Base-by-base conservation (phyloP, 2,113 vertebrate genomes). In the Hypanus sabinus region DNA sequence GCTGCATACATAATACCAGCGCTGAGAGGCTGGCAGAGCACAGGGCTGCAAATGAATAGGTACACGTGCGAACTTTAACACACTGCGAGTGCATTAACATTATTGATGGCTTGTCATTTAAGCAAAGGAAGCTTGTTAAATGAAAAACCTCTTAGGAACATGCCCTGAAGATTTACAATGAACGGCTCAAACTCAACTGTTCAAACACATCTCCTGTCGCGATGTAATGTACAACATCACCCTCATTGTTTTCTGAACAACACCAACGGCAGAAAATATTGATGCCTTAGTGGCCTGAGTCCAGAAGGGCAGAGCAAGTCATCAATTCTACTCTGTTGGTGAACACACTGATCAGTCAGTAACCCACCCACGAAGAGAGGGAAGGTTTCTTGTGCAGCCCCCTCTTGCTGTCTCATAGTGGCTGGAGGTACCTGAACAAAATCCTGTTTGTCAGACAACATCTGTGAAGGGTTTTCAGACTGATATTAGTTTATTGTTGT, bases 111-210 rank as follows among this genome's bases (percentile, higher is more conserved):
- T 65, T 90, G 85, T 90, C 85, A 90, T 14, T 90, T 90, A 62
- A 33, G 62, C 85, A 90, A 90, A 90, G 60, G 85, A 90, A 90
- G 30, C 85, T 65, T 65, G 60, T 65, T 90, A 33, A 90, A 90
- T 90, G 85, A 90, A 65, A 90, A 90, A 90, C 85, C 85, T 65
- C 62, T 90, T n/a, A 90, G 30, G 30, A 90, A 90, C 60, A 90
- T 90, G 85, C 85, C 60, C 85, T 33, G 85, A 65, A 90, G 85
- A 90, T 90, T 90, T 90, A 90, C 60, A 90, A 68, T 90, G 60
- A 90, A 65, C 14, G 16, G 62, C 30, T 65, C n/a, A 33, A 90
- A 60, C 85, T 65, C 85, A 90, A 65, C 60, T 90, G 14, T 30
- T 90, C 60, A 90, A 90, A 90, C 62, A 90, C 38, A 9, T 68